These are phyloP conservation scores for Lycocorax pyrrhopterus DNA, from an alignment of 2,113 vertebrate genomes.

Conservation along the genomic window DNA sequence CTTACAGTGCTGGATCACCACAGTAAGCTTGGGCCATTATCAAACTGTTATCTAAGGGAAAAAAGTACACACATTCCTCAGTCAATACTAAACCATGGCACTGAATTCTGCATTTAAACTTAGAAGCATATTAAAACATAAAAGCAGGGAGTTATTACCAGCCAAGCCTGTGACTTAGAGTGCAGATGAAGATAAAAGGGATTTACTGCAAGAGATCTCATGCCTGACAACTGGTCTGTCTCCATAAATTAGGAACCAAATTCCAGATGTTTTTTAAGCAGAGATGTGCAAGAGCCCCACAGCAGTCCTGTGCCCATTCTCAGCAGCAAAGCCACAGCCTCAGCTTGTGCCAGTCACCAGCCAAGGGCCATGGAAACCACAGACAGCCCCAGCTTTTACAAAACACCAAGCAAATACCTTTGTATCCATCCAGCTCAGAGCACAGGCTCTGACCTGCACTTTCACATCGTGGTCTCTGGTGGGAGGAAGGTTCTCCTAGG, in stretches of 20 bases:
- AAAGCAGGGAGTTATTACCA: background rate
- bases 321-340: background rate
- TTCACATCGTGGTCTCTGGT: conserved; percentile 80
- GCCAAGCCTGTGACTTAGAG: background rate
- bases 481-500: conserved; percentile 75
- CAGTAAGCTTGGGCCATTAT: background rate
- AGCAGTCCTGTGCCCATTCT: background rate
- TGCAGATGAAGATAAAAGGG: background rate
- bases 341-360: background rate
- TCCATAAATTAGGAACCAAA: background rate
- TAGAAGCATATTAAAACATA: background rate
- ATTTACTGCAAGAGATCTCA: background rate
- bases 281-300: background rate
- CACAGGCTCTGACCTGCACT: conserved; percentile 91
- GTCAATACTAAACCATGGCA: background rate
- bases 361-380: background rate
- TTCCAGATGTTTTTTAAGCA: background rate
- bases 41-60: background rate
- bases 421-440: conserved; percentile 85
- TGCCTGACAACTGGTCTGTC: background rate
- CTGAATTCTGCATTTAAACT: background rate
- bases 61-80: background rate
- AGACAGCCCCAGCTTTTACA: background rate
- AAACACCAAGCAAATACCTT: conserved; percentile 72
- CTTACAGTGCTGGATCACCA: background rate